Percentiles rank a stretch among this genome's conserved stretches.
Evolutionary conservation across 2,797 vertebrate genomes (phyloP).

Genomic region (Mus spretus): DNA sequence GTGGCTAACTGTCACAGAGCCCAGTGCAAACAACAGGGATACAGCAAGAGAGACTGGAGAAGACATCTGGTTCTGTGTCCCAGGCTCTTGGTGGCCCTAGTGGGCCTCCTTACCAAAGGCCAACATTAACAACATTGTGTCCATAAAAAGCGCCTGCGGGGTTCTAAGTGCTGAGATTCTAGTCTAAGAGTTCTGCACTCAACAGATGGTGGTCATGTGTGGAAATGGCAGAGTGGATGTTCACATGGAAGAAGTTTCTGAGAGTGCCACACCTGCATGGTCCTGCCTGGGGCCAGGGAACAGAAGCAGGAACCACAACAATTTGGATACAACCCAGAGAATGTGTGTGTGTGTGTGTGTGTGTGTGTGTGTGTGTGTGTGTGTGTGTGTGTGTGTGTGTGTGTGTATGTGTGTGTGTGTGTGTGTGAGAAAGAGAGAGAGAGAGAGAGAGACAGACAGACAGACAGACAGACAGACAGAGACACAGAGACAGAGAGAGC

Average conservation of each 20-base stretch:
- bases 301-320: not conserved
- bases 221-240: not conserved
- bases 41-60: not conserved
- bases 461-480: too few species aligned
- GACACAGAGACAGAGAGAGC: too few species aligned
- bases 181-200: not conserved
- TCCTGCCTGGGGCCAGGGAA: too few species aligned
- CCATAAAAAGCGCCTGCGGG: not conserved
- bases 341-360: not conserved
- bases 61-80: not conserved
- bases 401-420: not conserved
- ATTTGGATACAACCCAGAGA: not conserved
- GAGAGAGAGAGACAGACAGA: too few species aligned
- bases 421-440: too few species aligned
- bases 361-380: not conserved
- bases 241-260: not conserved
- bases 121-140: not conserved
- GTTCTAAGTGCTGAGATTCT: not conserved
- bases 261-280: accelerated
- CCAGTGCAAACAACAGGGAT: not conserved
- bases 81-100: not conserved
- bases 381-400: not conserved
- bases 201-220: not conserved
- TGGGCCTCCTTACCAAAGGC: not conserved
- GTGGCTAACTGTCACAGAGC: not conserved